phyloP scores from a whole-genome alignment of 2,113 vertebrate species.

The Hipposideros armiger region DNA sequence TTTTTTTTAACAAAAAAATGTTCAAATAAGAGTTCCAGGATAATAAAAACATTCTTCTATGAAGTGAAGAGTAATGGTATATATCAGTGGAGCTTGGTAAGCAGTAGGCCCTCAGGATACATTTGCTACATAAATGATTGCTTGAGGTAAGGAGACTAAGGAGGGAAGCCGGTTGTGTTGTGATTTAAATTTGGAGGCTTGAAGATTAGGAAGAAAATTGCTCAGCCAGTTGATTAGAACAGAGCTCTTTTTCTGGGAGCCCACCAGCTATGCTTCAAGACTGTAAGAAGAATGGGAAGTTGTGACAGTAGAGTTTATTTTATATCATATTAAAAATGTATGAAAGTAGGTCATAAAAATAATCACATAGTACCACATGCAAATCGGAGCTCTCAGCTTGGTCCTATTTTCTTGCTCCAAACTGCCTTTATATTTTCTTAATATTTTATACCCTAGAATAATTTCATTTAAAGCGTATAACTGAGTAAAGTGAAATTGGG shows the following conservation, averaged over 20 bases:
- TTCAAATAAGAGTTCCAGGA: neutral
- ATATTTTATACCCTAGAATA: constrained; percentile 52
- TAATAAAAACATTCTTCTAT: neutral
- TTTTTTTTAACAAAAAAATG: neutral
- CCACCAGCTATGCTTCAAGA: constrained; percentile 4
- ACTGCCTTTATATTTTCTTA: constrained; percentile 59
- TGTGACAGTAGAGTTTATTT: constrained; percentile 63
- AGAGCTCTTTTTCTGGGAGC: constrained; percentile 13
- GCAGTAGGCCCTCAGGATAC: neutral
- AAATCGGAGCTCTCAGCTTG: constrained; percentile 57
- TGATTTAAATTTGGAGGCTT: neutral
- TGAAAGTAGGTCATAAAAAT: constrained; percentile 74
- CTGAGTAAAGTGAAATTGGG: constrained; percentile 45
- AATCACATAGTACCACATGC: constrained; percentile 51
- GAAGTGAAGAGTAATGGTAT: neutral
- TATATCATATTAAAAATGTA: constrained; percentile 59
- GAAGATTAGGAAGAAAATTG: neutral
- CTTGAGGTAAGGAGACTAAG: neutral
- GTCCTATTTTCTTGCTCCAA: constrained; percentile 39
- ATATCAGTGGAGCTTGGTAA: neutral
- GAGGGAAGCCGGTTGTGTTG: neutral
- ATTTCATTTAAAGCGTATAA: constrained; percentile 63
- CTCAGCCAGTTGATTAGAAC: neutral
- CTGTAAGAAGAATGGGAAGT: neutral
- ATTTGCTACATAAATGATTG: neutral